Evolutionary conservation across 2,888 invertebrate genomes (phyloP).

Genomic region (Myathropa florea): DNA sequence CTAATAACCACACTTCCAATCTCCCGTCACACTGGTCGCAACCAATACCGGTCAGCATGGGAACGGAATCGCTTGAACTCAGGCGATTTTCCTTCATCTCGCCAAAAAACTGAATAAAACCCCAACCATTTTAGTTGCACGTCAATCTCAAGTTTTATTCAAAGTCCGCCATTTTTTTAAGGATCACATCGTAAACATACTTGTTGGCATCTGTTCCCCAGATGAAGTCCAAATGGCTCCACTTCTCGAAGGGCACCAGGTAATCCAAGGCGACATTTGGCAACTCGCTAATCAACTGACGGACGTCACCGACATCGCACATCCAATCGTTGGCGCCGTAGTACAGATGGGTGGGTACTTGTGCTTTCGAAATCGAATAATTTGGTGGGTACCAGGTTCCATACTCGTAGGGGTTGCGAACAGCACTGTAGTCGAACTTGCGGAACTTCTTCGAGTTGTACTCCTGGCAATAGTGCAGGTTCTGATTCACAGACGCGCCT

Average conservation of each 20-base stretch:
- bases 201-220: conserved; percentile 84
- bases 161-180: conserved; percentile 4
- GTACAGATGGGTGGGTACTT: conserved; percentile 82
- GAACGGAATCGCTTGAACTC: no score
- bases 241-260: conserved; percentile 81
- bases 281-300: conserved; percentile 81
- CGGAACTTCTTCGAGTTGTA: conserved; percentile 77
- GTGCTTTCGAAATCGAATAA: conserved; percentile 81
- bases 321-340: conserved; percentile 85
- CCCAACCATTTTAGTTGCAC: background rate
- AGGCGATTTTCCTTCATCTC: no score
- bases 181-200: conserved; percentile 81
- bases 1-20: no score
- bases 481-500: conserved; percentile 78
- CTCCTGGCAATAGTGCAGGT: conserved; percentile 79
- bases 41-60: no score
- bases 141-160: background rate
- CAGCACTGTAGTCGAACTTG: conserved; percentile 78
- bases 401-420: conserved; percentile 81
- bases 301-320: conserved; percentile 82
- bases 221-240: conserved; percentile 83
- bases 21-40: no score
- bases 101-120: no score
- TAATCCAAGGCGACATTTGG: conserved; percentile 81
- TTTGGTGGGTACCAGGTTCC: conserved; percentile 81